Conservation (phyloP, 1,140 invertebrate species). For the Meteorus sp. region DNA sequence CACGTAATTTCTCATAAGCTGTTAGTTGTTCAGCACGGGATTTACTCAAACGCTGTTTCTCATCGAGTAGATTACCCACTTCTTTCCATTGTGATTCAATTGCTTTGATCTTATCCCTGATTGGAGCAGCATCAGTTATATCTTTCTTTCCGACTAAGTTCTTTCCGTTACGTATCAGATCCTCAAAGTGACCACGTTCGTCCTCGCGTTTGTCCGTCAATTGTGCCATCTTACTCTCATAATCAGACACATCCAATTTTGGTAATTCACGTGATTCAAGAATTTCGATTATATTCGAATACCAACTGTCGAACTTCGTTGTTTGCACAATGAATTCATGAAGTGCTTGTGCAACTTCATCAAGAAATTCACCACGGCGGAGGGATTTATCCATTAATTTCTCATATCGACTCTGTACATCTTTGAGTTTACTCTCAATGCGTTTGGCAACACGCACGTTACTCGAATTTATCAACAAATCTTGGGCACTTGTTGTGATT, state of each 20-base stretch:
- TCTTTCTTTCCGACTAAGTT: conserved; percentile 85
- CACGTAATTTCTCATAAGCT: conserved; percentile 82
- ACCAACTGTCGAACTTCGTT: conserved; percentile 71
- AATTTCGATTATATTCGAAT: conserved; percentile 71
- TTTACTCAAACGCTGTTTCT: conserved; percentile 80
- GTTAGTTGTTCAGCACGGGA: conserved; percentile 80
- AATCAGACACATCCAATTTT: conserved; percentile 71
- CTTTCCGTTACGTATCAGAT: conserved; percentile 78
- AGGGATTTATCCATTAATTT: conserved; percentile 79
- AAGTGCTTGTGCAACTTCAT: conserved; percentile 76
- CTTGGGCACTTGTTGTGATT: conserved; percentile 75
- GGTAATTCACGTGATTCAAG: conserved; percentile 74
- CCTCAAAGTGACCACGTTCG: conserved; percentile 70
- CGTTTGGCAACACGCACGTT: conserved; percentile 87
- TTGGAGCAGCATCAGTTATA: conserved; percentile 80
- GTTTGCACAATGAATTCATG: conserved; percentile 73
- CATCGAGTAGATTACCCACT: conserved; percentile 75
- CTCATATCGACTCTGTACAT: conserved; percentile 81
- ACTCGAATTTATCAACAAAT: conserved; percentile 78
- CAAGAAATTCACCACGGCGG: conserved; percentile 79
- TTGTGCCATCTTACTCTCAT: conserved; percentile 66
- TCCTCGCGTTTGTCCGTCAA: conserved; percentile 60
- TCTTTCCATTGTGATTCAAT: conserved; percentile 89
- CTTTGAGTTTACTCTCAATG: conserved; percentile 83
- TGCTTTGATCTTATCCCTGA: conserved; percentile 86